phyloP scores from a whole-genome alignment of 1,140 invertebrate species.

The Drosophila kikkawai region DNA sequence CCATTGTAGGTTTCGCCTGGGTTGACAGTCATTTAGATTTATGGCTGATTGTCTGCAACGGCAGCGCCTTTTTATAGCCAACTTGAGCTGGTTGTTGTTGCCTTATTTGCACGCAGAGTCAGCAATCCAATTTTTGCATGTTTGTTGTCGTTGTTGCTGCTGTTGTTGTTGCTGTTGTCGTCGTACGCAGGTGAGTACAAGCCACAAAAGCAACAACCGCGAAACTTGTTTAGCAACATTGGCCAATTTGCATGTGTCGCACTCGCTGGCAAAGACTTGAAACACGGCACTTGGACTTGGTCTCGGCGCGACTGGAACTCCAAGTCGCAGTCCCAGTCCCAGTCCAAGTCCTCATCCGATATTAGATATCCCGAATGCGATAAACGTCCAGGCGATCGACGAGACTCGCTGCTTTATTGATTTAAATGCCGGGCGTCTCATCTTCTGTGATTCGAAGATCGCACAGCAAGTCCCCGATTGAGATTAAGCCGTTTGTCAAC shows the following conservation, averaged over 20 bases:
- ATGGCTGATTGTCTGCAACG: slow-evolving; percentile 81
- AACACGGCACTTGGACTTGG: slow-evolving; percentile 26
- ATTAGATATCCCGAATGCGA: slow-evolving; percentile 80
- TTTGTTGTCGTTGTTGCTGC: slow-evolving; percentile 43
- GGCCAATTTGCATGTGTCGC: slow-evolving; percentile 83
- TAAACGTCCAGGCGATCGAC: slow-evolving; percentile 56
- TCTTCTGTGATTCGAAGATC: slow-evolving; percentile 52
- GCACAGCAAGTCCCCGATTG: slow-evolving; percentile 65
- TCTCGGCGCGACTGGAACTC: slow-evolving; percentile 1
- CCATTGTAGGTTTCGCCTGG: slow-evolving; percentile 76
- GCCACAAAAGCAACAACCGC: slow-evolving; percentile 34
- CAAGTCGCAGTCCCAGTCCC: slow-evolving; percentile 15
- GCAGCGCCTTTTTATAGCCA: slow-evolving; percentile 73
- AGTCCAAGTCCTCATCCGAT: slow-evolving; percentile 40
- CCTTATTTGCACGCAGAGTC: slow-evolving; percentile 62
- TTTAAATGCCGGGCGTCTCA: slow-evolving; percentile 72
- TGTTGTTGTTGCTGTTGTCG: slow-evolving; percentile 47
- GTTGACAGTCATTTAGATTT: slow-evolving; percentile 84
- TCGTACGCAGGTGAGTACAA: slow-evolving; percentile 82
- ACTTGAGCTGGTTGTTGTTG: slow-evolving; percentile 42
- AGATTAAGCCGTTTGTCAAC: slow-evolving; percentile 84
- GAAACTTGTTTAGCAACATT: slow-evolving; percentile 81
- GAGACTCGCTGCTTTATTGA: slow-evolving; percentile 60
- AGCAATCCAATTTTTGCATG: slow-evolving; percentile 62
- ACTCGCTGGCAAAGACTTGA: slow-evolving; percentile 49